phyloP scores from a whole-genome alignment of 2,113 vertebrate species.

The Zosterops borbonicus region DNA sequence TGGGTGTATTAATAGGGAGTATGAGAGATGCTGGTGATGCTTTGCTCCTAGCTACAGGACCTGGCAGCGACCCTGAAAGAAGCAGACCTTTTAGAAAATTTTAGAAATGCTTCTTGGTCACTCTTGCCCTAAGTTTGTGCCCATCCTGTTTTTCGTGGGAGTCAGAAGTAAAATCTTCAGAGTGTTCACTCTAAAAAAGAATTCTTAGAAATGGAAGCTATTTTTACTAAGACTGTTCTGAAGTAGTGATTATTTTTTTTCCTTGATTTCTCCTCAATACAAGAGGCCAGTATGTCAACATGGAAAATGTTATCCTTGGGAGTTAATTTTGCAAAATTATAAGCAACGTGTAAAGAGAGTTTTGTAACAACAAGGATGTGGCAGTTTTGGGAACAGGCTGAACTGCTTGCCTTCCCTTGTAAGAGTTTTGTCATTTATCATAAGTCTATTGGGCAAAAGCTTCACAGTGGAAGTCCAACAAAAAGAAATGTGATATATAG shows the following conservation, averaged over 20 bases:
- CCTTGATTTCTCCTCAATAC: not conserved
- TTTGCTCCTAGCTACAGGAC: not conserved
- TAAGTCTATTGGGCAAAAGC: not conserved
- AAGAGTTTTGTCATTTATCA: not conserved
- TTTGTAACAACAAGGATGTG: not conserved
- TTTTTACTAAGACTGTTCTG: not conserved
- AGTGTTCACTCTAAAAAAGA: not conserved
- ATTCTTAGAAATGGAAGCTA: not conserved
- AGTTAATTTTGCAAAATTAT: not conserved
- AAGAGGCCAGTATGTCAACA: not conserved
- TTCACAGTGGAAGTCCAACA: not conserved
- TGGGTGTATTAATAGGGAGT: not conserved
- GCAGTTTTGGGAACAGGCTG: not conserved
- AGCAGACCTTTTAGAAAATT: not conserved
- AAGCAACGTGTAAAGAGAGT: not conserved
- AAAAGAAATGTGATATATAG: not conserved
- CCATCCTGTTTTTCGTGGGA: not conserved
- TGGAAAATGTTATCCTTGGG: not conserved
- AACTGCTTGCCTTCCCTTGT: not conserved
- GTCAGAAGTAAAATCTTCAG: not conserved
- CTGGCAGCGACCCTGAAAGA: not conserved
- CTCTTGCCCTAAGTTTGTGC: not conserved
- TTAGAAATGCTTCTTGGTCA: not conserved
- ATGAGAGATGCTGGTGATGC: not conserved
- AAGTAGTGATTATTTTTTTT: not conserved